Conservation (phyloP, 2,113 vertebrate species). For the Xenopus laevis region DNA sequence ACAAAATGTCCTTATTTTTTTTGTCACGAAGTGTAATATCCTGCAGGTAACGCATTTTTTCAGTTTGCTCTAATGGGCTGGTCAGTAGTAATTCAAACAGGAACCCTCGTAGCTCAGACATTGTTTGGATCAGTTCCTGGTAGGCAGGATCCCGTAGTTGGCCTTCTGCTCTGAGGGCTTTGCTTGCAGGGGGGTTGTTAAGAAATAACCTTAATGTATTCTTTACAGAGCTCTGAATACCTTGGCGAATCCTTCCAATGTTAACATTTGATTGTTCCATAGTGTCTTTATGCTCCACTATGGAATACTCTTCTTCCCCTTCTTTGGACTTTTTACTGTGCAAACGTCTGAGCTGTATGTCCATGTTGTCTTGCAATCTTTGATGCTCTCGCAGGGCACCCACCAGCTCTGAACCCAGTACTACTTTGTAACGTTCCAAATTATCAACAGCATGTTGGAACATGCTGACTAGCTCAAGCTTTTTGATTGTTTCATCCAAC, state of each 20-base stretch:
- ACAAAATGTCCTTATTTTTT: slow-evolving; percentile 49
- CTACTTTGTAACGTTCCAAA: slow-evolving; percentile 24
- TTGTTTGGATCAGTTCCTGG: slow-evolving; percentile 55
- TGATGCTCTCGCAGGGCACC: slow-evolving; percentile 54
- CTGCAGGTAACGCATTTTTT: slow-evolving; percentile 51
- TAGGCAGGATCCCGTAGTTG: slow-evolving; percentile 14
- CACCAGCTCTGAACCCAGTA: slow-evolving; percentile 48
- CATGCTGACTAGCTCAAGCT: slow-evolving; percentile 57
- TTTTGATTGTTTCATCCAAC: slow-evolving; percentile 66
- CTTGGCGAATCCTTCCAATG: slow-evolving; percentile 9
- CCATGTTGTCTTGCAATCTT: slow-evolving; percentile 48
- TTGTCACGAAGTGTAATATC: slow-evolving; percentile 47
- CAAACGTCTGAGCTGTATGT: slow-evolving; percentile 19
- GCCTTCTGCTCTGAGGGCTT: slow-evolving; percentile 42
- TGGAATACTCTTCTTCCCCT: background rate
- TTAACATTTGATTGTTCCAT: background rate
- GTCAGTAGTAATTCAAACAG: slow-evolving; percentile 66
- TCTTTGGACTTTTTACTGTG: slow-evolving; percentile 1
- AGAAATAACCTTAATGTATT: slow-evolving; percentile 63
- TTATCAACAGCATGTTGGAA: slow-evolving; percentile 48
- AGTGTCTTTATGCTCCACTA: background rate
- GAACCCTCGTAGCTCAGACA: slow-evolving; percentile 65
- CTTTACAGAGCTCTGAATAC: slow-evolving; percentile 61
- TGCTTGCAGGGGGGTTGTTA: slow-evolving; percentile 45
- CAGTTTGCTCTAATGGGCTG: slow-evolving; percentile 60